Evolutionary conservation across 2,797 vertebrate genomes (phyloP).

Genomic region (Gymnopithys bicolor): DNA sequence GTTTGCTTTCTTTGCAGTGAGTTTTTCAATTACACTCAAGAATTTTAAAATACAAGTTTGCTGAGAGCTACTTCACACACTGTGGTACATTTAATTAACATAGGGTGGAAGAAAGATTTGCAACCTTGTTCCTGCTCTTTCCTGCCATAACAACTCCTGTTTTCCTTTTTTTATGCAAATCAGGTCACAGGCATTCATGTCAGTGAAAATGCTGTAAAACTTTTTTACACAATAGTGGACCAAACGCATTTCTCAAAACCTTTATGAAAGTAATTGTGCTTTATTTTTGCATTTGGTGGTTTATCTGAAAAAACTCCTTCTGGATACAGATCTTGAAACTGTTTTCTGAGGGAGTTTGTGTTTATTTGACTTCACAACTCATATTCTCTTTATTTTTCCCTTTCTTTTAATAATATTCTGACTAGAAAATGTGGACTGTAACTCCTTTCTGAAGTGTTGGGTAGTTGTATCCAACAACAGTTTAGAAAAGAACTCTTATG

Average conservation of each 20-base stretch:
- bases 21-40: slow-evolving; percentile 68
- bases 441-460: background rate
- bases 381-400: background rate
- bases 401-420: background rate
- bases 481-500: background rate
- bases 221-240: slow-evolving; percentile 39
- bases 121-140: slow-evolving; percentile 38
- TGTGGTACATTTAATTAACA: slow-evolving; percentile 29
- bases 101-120: slow-evolving; percentile 7
- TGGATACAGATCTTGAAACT: background rate
- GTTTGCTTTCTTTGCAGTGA: slow-evolving; percentile 53
- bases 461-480: accelerated
- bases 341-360: background rate
- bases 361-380: background rate
- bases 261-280: slow-evolving; percentile 42
- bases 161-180: slow-evolving; percentile 77
- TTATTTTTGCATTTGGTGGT: slow-evolving; percentile 26
- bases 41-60: slow-evolving; percentile 56
- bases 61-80: slow-evolving; percentile 56
- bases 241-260: slow-evolving; percentile 48
- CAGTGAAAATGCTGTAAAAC: slow-evolving; percentile 16
- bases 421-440: background rate
- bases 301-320: slow-evolving; percentile 13
- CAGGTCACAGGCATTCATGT: slow-evolving; percentile 60
- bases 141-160: slow-evolving; percentile 66